Evolutionary conservation across 2,888 invertebrate species (phyloP).

Genomic region (Pristionchus exspectatus): DNA sequence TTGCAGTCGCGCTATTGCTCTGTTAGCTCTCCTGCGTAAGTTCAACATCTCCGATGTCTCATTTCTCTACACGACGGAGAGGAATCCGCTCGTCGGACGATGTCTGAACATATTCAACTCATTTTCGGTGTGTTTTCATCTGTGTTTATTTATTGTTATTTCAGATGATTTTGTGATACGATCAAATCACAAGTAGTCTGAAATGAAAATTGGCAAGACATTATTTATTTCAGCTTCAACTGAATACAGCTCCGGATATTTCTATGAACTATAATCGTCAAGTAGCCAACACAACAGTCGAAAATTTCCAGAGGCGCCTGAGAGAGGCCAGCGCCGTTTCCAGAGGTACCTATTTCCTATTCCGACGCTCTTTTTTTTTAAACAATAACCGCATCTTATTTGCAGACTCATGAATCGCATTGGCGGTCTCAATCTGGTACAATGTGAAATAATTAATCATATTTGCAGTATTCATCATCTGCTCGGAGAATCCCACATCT

Average conservation of each 20-base stretch:
- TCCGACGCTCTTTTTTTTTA: no score
- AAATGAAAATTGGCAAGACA: background rate
- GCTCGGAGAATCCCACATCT: background rate
- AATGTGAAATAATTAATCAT: no score
- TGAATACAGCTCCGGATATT: background rate
- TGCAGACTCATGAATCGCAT: no score
- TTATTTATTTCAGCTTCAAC: background rate
- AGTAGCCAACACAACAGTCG: background rate
- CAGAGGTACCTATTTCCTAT: slow-evolving; percentile 4
- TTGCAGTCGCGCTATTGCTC: slow-evolving; percentile 5
- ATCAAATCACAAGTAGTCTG: no score
- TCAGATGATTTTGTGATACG: no score
- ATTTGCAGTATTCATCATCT: slow-evolving; percentile 45
- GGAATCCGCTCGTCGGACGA: slow-evolving; percentile 32
- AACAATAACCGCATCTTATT: no score
- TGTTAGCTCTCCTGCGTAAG: background rate
- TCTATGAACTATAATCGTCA: slow-evolving; percentile 4
- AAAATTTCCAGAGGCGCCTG: background rate
- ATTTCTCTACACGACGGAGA: background rate
- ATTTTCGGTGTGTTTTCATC: background rate
- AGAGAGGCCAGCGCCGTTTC: slow-evolving; percentile 5
- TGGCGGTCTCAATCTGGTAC: no score
- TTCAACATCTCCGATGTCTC: slow-evolving; percentile 34
- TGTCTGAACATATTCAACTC: slow-evolving; percentile 21
- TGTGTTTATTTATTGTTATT: background rate